These are phyloP conservation scores for Emmelina monodactyla DNA, from an alignment of 2,888 invertebrate species.

Conservation along the genomic window DNA sequence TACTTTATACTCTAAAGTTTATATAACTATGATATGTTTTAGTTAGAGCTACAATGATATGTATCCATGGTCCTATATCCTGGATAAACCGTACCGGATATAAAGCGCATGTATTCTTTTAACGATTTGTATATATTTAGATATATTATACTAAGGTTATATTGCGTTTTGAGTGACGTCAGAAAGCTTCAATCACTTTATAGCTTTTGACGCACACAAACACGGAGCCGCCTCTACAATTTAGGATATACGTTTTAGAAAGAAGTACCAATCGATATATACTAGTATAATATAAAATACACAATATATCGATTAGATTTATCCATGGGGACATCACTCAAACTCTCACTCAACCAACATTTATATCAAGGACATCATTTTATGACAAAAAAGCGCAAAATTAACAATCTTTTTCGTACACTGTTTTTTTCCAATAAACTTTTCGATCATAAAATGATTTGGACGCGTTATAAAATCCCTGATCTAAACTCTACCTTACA, in stretches of 20 bases:
- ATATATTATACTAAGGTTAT: conserved; percentile 34
- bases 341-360: neutral
- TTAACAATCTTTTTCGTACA: neutral
- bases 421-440: neutral
- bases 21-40: conserved; percentile 48
- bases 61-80: conserved; percentile 59
- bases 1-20: conserved; percentile 50
- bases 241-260: neutral
- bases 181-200: conserved; percentile 46
- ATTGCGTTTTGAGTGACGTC: conserved; percentile 24
- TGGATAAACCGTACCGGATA: conserved; percentile 62
- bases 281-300: no score
- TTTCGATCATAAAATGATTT: neutral
- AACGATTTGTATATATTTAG: conserved; percentile 38
- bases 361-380: neutral
- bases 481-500: neutral
- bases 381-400: neutral
- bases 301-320: no score
- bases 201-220: conserved; percentile 54
- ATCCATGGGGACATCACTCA: neutral
- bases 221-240: conserved; percentile 53
- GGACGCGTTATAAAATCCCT: neutral
- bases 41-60: conserved; percentile 45
- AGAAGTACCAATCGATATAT: no score
- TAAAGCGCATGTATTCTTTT: conserved; percentile 64